Percentiles rank a stretch among this genome's conserved stretches.
Evolutionary conservation across 2,113 vertebrate genomes (phyloP).

Genomic region (Sebastes schlegelii): DNA sequence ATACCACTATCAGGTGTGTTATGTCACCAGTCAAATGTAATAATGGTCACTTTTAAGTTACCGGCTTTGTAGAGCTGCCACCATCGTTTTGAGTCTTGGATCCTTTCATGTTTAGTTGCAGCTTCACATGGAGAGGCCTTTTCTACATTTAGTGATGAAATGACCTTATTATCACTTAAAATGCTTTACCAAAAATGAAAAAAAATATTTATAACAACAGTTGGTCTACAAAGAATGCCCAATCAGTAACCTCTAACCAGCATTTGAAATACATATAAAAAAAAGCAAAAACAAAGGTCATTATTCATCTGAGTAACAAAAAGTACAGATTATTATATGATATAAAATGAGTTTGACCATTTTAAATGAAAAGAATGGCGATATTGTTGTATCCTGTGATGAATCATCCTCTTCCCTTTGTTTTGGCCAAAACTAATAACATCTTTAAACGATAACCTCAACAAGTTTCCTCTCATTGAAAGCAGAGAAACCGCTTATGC

Average conservation of each 20-base stretch:
- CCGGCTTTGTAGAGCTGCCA: not conserved
- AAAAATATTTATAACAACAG: too few relatives aligned
- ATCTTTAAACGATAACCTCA: not conserved
- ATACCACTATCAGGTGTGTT: not conserved
- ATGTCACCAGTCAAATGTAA: not conserved
- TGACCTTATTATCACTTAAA: not conserved
- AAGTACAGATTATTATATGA: not conserved
- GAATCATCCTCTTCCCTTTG: not conserved
- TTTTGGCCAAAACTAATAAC: not conserved
- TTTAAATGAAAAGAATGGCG: not conserved
- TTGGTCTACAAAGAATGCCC: not conserved
- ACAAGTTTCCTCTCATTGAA: constrained; percentile 4
- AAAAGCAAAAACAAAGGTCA: not conserved
- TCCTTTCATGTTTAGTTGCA: not conserved
- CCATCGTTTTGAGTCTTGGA: not conserved
- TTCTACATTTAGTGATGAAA: not conserved
- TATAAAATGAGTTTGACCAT: not conserved
- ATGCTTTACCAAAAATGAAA: not conserved
- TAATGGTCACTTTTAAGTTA: not conserved
- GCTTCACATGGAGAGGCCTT: not conserved
- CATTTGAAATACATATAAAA: not conserved
- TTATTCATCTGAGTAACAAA: too few relatives aligned
- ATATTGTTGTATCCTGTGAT: not conserved
- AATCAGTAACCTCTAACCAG: not conserved
- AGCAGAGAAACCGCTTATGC: constrained; percentile 1